Conservation (phyloP, 2,113 vertebrate species). For the Chascanopsetta lugubris region DNA sequence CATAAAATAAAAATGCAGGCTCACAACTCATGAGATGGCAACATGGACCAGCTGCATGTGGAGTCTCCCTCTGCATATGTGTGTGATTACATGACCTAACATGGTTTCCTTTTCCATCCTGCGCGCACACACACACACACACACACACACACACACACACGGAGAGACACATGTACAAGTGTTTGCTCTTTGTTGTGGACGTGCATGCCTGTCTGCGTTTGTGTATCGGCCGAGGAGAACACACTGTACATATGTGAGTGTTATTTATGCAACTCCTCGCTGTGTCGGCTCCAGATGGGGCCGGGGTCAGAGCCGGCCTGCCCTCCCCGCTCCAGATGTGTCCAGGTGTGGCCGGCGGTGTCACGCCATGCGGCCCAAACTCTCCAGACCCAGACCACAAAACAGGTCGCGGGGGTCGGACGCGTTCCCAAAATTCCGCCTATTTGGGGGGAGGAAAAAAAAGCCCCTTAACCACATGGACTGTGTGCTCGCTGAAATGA, state of each 20-base stretch:
- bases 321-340: slow-evolving; percentile 55
- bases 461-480: not conserved
- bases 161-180: slow-evolving; percentile 1
- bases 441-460: slow-evolving; percentile 6
- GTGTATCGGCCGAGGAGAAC: slow-evolving; percentile 46
- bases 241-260: slow-evolving; percentile 39
- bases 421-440: slow-evolving; percentile 3
- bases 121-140: not conserved
- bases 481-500: slow-evolving; percentile 15
- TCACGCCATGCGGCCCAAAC: slow-evolving; percentile 33
- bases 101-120: slow-evolving; percentile 18
- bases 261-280: slow-evolving; percentile 62
- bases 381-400: slow-evolving; percentile 30
- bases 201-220: slow-evolving; percentile 38
- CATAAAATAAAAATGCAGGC: slow-evolving; percentile 59
- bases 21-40: slow-evolving; percentile 55
- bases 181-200: slow-evolving; percentile 28
- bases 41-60: slow-evolving; percentile 36
- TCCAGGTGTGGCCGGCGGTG: slow-evolving; percentile 54
- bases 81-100: slow-evolving; percentile 17
- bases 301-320: slow-evolving; percentile 46
- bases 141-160: not conserved
- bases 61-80: slow-evolving; percentile 30
- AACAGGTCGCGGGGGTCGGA: slow-evolving; percentile 26
- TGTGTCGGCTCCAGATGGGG: slow-evolving; percentile 68